Percentiles rank a stretch among this genome's conserved stretches.
Evolutionary conservation across 2,113 vertebrate species (phyloP).

Genomic region (Embiotoca jacksoni): DNA sequence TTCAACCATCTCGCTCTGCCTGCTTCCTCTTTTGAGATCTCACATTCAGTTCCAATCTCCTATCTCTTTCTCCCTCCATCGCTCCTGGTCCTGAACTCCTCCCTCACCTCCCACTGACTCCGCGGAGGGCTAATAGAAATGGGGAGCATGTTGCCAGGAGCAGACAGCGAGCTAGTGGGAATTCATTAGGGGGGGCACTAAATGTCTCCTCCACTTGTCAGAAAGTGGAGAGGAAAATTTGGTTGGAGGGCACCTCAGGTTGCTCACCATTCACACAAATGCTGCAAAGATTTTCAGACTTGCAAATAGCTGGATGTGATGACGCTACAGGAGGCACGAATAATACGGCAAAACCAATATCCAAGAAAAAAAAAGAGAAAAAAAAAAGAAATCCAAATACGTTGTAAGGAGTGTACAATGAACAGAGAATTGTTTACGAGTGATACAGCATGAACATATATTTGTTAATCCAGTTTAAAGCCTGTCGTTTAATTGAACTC

Average conservation of each 20-base stretch:
- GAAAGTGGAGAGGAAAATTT: conserved; percentile 54
- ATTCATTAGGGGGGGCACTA: conserved; percentile 71
- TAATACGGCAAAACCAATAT: not conserved
- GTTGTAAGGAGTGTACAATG: too few relatives aligned
- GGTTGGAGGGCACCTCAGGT: conserved; percentile 57
- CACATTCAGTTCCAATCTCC: conserved; percentile 11
- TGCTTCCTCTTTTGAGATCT: conserved; percentile 9
- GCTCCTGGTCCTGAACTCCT: conserved; percentile 28
- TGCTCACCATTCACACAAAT: conserved; percentile 48
- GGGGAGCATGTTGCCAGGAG: conserved; percentile 65
- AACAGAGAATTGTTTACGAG: too few relatives aligned
- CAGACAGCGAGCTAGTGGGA: conserved; percentile 69
- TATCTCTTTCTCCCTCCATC: not conserved
- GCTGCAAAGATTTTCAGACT: conserved; percentile 14
- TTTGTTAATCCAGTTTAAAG: too few relatives aligned
- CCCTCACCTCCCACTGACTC: conserved; percentile 46
- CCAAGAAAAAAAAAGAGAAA: not conserved
- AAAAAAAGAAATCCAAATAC: not conserved
- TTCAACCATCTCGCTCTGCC: not conserved
- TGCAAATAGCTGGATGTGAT: conserved; percentile 26
- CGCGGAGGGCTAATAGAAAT: conserved; percentile 67
- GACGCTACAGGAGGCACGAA: not conserved
- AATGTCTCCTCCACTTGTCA: conserved; percentile 73
- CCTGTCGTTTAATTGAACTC: too few relatives aligned
- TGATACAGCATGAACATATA: too few relatives aligned